Conservation (phyloP, 2,113 vertebrate species). For the Alligator mississippiensis region DNA sequence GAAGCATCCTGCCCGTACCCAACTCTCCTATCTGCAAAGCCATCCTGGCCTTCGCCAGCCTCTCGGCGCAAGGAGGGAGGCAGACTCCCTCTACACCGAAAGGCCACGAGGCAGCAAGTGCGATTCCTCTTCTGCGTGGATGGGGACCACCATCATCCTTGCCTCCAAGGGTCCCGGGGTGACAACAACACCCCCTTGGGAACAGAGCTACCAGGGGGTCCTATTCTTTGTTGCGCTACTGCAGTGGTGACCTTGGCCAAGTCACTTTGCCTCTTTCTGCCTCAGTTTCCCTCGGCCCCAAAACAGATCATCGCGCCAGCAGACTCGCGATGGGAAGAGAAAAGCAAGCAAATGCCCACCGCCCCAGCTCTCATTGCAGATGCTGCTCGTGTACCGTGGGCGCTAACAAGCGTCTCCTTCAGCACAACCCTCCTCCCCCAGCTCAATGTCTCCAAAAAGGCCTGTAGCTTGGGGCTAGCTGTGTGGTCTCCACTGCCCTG, state of each 20-base stretch:
- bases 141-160: too few relatives aligned
- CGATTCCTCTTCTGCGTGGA: too few relatives aligned
- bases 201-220: too few relatives aligned
- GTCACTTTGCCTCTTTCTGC: not conserved
- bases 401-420: not conserved
- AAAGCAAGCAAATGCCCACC: not conserved
- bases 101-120: too few relatives aligned
- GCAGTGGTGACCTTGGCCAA: not conserved
- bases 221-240: not conserved
- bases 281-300: not conserved
- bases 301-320: not conserved
- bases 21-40: too few relatives aligned
- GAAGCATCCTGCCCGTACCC: too few relatives aligned
- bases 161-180: too few relatives aligned
- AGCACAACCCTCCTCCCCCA: not conserved
- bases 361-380: not conserved
- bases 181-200: too few relatives aligned
- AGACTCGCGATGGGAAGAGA: not conserved
- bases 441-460: not conserved
- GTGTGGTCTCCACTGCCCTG: not conserved
- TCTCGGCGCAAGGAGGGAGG: not conserved
- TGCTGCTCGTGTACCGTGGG: not conserved
- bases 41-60: too few relatives aligned
- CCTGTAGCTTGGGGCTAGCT: not conserved
- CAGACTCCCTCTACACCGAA: not conserved